Conservation (phyloP, 2,113 vertebrate species). For the Semnornis frantzii region DNA sequence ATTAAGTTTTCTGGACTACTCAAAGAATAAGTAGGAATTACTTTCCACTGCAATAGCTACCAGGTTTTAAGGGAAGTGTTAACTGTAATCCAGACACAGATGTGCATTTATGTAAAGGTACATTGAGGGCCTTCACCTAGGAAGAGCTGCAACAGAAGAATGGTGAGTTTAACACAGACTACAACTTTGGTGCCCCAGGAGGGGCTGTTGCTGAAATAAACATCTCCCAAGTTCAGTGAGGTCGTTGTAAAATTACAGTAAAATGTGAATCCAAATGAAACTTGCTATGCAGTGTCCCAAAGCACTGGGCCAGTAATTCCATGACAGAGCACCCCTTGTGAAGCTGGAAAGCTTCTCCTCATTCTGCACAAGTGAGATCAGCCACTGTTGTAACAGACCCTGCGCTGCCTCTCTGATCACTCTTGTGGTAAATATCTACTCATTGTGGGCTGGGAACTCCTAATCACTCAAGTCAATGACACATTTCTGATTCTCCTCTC, state of each 20-base stretch:
- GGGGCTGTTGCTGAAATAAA: neutral
- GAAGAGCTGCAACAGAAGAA: neutral
- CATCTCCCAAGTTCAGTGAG: neutral
- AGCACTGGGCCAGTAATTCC: neutral
- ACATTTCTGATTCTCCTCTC: neutral
- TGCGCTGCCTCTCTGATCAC: neutral
- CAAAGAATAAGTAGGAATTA: neutral
- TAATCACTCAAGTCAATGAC: slow-evolving; percentile 18
- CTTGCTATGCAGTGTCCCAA: neutral
- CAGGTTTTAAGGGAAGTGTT: neutral
- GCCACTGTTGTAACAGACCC: neutral
- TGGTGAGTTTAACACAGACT: neutral
- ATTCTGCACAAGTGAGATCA: neutral
- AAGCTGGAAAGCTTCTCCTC: neutral
- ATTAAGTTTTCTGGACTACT: neutral
- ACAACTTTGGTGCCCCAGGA: neutral
- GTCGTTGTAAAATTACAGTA: neutral
- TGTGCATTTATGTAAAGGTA: neutral
- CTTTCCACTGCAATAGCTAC: neutral
- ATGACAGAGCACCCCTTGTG: neutral
- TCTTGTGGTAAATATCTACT: neutral
- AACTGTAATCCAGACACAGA: neutral
- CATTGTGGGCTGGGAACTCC: neutral
- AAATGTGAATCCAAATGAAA: neutral
- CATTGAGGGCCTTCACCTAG: neutral